A percentile compares a stretch with the other conserved stretches of the same genome.
Evolutionary conservation across 2,888 invertebrate species (phyloP).

Genomic region (Sthenelais limicola): DNA sequence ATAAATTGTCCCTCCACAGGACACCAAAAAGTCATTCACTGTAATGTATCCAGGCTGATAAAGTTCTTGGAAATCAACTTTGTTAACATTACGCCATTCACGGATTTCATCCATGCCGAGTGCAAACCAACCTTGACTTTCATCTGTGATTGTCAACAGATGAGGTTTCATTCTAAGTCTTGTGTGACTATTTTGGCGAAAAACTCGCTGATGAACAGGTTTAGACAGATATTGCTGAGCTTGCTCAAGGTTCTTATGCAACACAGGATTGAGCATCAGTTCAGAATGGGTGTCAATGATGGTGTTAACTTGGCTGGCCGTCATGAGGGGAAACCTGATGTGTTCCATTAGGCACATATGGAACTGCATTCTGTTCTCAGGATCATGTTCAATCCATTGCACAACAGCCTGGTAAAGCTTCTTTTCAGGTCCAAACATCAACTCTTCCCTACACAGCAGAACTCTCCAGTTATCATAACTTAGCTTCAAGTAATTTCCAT

Average conservation of each 20-base stretch:
- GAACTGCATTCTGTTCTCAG: not conserved
- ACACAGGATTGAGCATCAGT: not conserved
- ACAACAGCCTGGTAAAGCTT: not conserved
- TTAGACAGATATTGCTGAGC: not conserved
- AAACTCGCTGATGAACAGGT: slow-evolving; percentile 1
- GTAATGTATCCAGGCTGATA: not conserved
- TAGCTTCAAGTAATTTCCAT: slow-evolving; percentile 9
- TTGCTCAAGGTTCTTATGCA: not conserved
- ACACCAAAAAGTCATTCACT: slow-evolving; percentile 20
- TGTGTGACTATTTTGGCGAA: not conserved
- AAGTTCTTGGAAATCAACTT: not conserved
- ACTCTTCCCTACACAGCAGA: slow-evolving; percentile 11
- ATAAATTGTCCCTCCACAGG: slow-evolving; percentile 4
- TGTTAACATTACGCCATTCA: slow-evolving; percentile 7
- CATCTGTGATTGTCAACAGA: slow-evolving; percentile 9
- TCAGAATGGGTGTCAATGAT: not conserved
- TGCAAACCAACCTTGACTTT: slow-evolving; percentile 6
- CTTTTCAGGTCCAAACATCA: slow-evolving; percentile 15
- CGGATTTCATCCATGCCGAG: not conserved
- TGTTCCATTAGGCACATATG: slow-evolving; percentile 7
- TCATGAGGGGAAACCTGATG: slow-evolving; percentile 12
- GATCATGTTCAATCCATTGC: slow-evolving; percentile 17
- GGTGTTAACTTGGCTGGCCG: not conserved
- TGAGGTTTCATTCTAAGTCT: slow-evolving; percentile 6
- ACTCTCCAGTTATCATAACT: slow-evolving; percentile 24